Evolutionary conservation across 2,888 invertebrate species (phyloP), one percentile per base, ranked within the genome.

Genomic region (Allacma fusca): DNA sequence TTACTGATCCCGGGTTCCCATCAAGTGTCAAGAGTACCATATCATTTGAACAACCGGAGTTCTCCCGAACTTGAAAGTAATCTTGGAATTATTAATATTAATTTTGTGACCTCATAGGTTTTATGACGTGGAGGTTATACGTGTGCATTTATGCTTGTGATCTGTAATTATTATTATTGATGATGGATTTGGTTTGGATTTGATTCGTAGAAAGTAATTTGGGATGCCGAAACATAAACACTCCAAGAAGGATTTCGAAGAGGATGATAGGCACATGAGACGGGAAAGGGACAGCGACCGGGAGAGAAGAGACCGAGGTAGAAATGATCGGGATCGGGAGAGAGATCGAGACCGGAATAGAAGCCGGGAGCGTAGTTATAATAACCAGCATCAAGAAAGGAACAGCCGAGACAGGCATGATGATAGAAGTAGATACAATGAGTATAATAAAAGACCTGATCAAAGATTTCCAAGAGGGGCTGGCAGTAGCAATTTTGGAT

Each of bases 381-480:
- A 78, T 24, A 73, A 75, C 44, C 75, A 75, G 13, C 59, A 76
- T 43, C 75, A 73, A 12, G 69, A 40, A 40, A 40, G 77, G 16
- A 44, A 73, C 12, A 70, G 74, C 23, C 64, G 80, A 40, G n/a
- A 65, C 44, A 28, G 62, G 21, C 40, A 73, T 57, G 57, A 34
- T 0, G 34, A 71, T 34, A 69, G 78, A 75, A 29, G 64, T 19
- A 68, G 75, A 19, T 9, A 65, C 28, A 19, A 24, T 23, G 21
- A 65, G 5, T 26, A 23, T 9, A 23, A 65, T n/a, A 23, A n/a
- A 59, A 7, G 59, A 59, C 12, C 5, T 7, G 59, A 59, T 21
- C 65, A 21, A 28, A 29, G 68, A 44, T 34, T 19, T 72, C 57
- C 43, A 19, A 26, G 34, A 28, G 59, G 67, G 65, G 64, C 29